A percentile compares a stretch with the other conserved stretches of the same genome.
phyloP scores from a whole-genome alignment of 2,888 invertebrate genomes.

The Agrochola macilenta region DNA sequence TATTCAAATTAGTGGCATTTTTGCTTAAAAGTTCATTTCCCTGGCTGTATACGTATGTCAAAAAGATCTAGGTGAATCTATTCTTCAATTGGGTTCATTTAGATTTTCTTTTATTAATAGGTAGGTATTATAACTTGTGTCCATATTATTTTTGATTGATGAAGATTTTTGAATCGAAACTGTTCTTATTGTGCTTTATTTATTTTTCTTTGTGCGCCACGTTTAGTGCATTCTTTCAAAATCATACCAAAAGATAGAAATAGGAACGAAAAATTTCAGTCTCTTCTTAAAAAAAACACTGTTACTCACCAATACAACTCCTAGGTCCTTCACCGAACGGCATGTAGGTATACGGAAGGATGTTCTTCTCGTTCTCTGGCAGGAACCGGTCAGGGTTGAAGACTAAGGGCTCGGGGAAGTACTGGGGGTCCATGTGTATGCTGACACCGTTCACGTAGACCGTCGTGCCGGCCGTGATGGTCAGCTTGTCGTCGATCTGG shows the following conservation, averaged over 20 bases:
- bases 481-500: slow-evolving; percentile 74
- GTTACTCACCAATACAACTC: slow-evolving; percentile 89
- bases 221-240: background rate
- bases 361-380: slow-evolving; percentile 88
- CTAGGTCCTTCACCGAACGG: slow-evolving; percentile 91
- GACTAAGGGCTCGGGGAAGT: slow-evolving; percentile 87
- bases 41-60: too few species aligned
- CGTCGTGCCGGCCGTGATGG: slow-evolving; percentile 73
- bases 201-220: background rate
- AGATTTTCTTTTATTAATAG: background rate
- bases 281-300: background rate
- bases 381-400: slow-evolving; percentile 91
- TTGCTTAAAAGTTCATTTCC: too few species aligned
- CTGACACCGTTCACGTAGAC: slow-evolving; percentile 74
- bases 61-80: background rate
- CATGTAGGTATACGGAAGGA: slow-evolving; percentile 77
- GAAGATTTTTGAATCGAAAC: background rate
- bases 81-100: background rate
- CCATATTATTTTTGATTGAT: too few species aligned
- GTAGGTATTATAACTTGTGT: too few species aligned
- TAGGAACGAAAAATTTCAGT: background rate
- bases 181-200: background rate
- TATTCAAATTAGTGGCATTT: too few species aligned
- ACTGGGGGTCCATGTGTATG: slow-evolving; percentile 82
- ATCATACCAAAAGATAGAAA: background rate